Conservation (phyloP, 2,113 vertebrate species). For the Spilogale gracilis region DNA sequence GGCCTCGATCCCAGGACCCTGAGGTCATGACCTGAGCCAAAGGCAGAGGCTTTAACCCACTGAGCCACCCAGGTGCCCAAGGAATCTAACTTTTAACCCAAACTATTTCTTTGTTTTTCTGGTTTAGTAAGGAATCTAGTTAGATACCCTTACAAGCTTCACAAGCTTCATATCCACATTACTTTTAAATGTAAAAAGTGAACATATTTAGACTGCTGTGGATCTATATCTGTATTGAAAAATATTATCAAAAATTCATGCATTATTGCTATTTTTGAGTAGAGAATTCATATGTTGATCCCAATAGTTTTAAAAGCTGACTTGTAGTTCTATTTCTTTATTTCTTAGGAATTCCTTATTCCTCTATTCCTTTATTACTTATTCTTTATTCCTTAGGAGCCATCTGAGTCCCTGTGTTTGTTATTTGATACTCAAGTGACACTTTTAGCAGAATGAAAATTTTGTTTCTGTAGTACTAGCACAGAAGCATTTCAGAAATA, state of each 20-base stretch:
- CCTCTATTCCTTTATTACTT: no score
- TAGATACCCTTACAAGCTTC: neutral
- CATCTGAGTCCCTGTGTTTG: neutral
- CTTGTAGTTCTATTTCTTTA: slow-evolving; percentile 4
- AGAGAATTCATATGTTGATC: neutral
- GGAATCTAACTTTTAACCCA: neutral
- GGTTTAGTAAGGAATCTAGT: neutral
- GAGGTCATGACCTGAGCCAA: no score
- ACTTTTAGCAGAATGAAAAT: slow-evolving; percentile 56
- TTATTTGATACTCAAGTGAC: slow-evolving; percentile 64
- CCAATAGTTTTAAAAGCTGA: neutral
- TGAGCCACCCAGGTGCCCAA: no score
- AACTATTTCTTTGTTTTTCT: neutral
- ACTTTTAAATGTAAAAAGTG: slow-evolving; percentile 29
- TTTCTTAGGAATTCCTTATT: neutral
- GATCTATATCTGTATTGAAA: slow-evolving; percentile 21
- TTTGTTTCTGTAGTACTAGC: slow-evolving; percentile 15
- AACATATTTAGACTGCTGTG: slow-evolving; percentile 3
- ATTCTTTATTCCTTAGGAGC: slow-evolving; percentile 5
- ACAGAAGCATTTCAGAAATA: slow-evolving; percentile 33
- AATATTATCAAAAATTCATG: neutral
- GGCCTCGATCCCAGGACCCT: no score
- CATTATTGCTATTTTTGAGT: neutral
- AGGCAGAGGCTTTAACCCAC: no score
- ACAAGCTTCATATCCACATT: neutral